Base-by-base conservation (phyloP, 2,797 vertebrate species). In the Balearica regulorum region DNA sequence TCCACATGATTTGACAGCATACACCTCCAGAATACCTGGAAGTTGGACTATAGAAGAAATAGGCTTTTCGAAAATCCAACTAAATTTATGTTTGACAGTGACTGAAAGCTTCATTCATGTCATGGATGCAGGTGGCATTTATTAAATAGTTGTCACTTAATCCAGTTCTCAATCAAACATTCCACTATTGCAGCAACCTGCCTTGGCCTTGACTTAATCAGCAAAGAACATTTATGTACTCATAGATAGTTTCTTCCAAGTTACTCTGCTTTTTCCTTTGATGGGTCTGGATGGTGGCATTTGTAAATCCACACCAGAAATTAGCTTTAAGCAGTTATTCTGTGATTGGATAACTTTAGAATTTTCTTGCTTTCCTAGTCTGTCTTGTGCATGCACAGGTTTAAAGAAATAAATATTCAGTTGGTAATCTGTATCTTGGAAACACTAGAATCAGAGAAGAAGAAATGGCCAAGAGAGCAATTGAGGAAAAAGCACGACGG, bases 401-500 rank as follows among this genome's bases (percentile, higher is more conserved):
- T 11, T 13, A 84, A 78, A 70, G 39, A 57, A 79, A 31, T 21
- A 28, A 68, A 28, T 22, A 13, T 7, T 26, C 43, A 33, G 8
- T 43, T 9, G 20, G 4, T 94, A 65, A 84, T 53, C 20, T 78
- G 15, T 89, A 6, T 92, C 26, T 97, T 94, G 72, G 43, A 69
- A 77, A 95, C 54, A 25, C 65, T 76, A 98, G 97, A 75, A 83
- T 97, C 84, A 93, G 37, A 73, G 93, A 97, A 55, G 97, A 98
- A 70, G 95, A 96, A 54, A 46, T 91, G 75, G 72, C 91, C 73
- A 93, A 90, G 83, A 97, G 86, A 96, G 88, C 83, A 21, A 25
- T 15, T 43, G 96, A 98, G 93, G 94, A 94, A 8, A 94, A 83
- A 64, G 72, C 60, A 4, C 85, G 12, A 11, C 21, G 43, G 18